phyloP scores from a whole-genome alignment of 1,140 invertebrate genomes.

The Euura lappo region DNA sequence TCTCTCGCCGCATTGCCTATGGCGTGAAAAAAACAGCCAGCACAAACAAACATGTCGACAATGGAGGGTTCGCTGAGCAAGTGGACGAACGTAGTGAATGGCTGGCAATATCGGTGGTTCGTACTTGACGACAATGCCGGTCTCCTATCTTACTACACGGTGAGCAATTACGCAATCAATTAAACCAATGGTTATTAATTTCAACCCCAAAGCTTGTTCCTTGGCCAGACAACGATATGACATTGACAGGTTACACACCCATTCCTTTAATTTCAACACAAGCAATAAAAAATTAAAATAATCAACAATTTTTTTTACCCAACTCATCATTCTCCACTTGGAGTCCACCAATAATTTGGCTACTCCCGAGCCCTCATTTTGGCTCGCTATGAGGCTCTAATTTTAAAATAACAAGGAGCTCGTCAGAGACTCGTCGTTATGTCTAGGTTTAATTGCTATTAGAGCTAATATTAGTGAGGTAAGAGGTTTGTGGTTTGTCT shows the following conservation, averaged over 20 bases:
- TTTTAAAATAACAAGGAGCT: no score
- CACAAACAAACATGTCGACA: slow-evolving; percentile 62
- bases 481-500: no score
- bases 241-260: background rate
- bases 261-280: background rate
- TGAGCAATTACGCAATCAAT: slow-evolving; percentile 64
- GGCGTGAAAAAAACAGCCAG: background rate
- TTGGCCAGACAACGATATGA: background rate
- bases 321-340: no score
- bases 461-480: no score
- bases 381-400: no score
- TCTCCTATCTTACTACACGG: slow-evolving; percentile 95
- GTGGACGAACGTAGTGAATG: slow-evolving; percentile 99
- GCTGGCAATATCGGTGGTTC: slow-evolving; percentile 99
- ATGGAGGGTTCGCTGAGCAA: slow-evolving; percentile 99
- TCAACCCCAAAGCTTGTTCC: background rate
- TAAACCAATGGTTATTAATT: background rate
- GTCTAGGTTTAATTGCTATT: no score
- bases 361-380: no score
- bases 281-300: no score
- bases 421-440: no score
- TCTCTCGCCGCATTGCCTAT: background rate
- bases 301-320: no score
- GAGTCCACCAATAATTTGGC: no score
- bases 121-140: slow-evolving; percentile 96